A percentile compares a stretch with the other conserved stretches of the same genome.
Evolutionary conservation across 2,113 vertebrate genomes (phyloP).

Genomic region (Bubalus kerabau): DNA sequence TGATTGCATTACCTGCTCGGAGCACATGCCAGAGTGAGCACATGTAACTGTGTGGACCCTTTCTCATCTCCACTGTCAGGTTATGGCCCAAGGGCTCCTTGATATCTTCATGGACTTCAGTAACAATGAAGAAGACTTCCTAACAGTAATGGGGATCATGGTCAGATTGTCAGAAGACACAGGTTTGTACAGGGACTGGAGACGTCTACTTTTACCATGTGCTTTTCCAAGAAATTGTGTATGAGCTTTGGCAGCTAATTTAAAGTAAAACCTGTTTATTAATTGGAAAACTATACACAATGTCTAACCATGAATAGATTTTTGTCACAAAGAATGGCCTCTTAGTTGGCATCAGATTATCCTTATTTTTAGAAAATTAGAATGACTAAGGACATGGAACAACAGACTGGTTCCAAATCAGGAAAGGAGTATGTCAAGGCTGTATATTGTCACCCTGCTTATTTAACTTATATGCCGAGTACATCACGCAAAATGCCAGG

Average conservation of each 20-base stretch:
- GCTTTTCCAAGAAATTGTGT: not conserved
- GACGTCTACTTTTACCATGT: not conserved
- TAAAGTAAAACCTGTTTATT: not conserved
- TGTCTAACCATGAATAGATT: not conserved
- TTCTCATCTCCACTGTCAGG: conserved; percentile 80
- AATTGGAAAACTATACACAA: not conserved
- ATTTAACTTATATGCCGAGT: not conserved
- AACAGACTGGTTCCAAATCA: not conserved
- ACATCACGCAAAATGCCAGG: not conserved
- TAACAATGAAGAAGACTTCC: conserved; percentile 89
- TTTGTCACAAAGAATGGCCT: conserved; percentile 20
- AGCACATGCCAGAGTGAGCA: not conserved
- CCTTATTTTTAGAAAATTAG: conserved; percentile 36
- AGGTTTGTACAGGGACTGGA: conserved; percentile 78
- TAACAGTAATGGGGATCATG: conserved; percentile 90
- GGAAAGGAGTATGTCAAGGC: not conserved
- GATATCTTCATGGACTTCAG: conserved; percentile 91
- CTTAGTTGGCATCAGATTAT: conserved; percentile 39
- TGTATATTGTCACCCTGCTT: not conserved
- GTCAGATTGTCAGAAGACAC: conserved; percentile 91
- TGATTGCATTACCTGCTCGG: not conserved
- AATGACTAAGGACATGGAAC: not conserved
- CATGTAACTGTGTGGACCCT: rapidly evolving
- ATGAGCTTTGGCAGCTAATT: not conserved
- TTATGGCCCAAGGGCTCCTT: conserved; percentile 90